Evolutionary conservation across 2,113 vertebrate genomes (phyloP).

Genomic region (Crypturellus undulatus): DNA sequence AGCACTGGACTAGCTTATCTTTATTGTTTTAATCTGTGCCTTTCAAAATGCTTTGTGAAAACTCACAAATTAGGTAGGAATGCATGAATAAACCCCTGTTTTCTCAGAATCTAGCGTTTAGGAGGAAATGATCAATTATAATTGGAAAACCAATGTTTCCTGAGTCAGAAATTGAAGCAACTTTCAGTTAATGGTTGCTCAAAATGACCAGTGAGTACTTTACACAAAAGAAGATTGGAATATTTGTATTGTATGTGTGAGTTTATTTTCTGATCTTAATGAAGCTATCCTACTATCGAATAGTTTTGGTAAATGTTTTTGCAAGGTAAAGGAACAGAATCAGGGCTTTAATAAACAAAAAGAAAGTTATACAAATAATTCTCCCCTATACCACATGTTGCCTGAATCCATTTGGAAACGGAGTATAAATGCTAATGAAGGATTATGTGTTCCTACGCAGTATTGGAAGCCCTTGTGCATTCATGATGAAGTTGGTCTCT

Average conservation of each 20-base stretch:
- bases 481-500: neutral
- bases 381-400: neutral
- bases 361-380: neutral
- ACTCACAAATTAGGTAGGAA: neutral
- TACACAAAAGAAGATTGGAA: neutral
- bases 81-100: conserved; percentile 20
- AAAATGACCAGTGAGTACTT: neutral
- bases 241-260: neutral
- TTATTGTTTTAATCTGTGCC: conserved; percentile 30
- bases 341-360: conserved; percentile 10
- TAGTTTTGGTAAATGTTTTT: neutral
- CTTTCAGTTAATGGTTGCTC: neutral
- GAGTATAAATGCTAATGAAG: conserved; percentile 35
- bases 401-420: neutral
- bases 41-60: neutral
- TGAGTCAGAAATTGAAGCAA: neutral
- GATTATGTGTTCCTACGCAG: conserved; percentile 37
- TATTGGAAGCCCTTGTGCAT: neutral
- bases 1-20: neutral
- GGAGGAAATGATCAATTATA: neutral
- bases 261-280: neutral
- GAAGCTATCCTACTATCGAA: neutral
- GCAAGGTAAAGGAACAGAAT: neutral
- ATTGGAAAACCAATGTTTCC: neutral
- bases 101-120: neutral